Percentiles rank a stretch among this genome's conserved stretches.
Conservation (phyloP, 2,113 vertebrate genomes). For the Festucalex cinctus region DNA sequence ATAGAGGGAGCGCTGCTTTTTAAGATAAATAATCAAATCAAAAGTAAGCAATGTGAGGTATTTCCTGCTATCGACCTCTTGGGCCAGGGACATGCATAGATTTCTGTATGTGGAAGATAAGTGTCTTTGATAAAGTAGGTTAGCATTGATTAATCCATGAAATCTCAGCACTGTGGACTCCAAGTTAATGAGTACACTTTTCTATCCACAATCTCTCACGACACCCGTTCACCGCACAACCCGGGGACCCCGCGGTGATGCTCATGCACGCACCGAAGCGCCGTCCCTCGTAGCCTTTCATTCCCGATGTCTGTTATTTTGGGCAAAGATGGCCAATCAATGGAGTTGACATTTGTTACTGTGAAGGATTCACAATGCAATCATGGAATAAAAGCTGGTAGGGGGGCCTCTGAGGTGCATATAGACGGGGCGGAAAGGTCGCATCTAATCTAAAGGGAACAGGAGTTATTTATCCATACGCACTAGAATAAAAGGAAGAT, state of each 20-base stretch:
- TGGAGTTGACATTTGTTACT: constrained; percentile 71
- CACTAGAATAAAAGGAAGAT: constrained; percentile 58
- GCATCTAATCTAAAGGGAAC: constrained; percentile 67
- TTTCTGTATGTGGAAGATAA: constrained; percentile 79
- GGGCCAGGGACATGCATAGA: constrained; percentile 73
- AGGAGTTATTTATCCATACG: constrained; percentile 70
- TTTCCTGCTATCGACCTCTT: constrained; percentile 74
- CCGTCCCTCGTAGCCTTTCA: constrained; percentile 15
- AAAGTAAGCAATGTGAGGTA: constrained; percentile 68
- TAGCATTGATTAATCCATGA: constrained; percentile 83
- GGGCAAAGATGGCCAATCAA: constrained; percentile 66
- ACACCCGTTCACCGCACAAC: constrained; percentile 47
- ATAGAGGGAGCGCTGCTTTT: constrained; percentile 24
- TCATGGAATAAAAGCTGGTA: constrained; percentile 55
- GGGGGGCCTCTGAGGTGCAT: constrained; percentile 48
- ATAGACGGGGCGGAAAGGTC: constrained; percentile 64
- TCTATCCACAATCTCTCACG: constrained; percentile 65
- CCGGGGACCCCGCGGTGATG: constrained; percentile 23
- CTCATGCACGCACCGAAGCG: neutral
- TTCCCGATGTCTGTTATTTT: constrained; percentile 67
- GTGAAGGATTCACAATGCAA: constrained; percentile 71
- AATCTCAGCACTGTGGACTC: constrained; percentile 70
- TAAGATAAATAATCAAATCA: constrained; percentile 44
- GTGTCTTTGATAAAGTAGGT: constrained; percentile 82
- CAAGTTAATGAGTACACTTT: constrained; percentile 78